Evolutionary conservation across 1,140 invertebrate genomes (phyloP).

Genomic region (Drosophila saltans): DNA sequence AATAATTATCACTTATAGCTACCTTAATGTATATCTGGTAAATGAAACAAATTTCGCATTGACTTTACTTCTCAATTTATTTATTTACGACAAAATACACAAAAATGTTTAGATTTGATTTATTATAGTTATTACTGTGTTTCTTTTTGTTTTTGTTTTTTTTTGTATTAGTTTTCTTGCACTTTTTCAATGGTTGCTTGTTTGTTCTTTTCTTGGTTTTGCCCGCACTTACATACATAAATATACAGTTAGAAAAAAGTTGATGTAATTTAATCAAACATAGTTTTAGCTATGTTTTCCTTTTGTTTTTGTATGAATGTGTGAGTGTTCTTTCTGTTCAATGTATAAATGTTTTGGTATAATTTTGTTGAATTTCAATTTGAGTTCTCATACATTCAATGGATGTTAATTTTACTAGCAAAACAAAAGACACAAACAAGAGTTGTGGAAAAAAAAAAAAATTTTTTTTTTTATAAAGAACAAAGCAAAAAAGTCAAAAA

Average conservation of each 20-base stretch:
- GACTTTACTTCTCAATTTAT: conserved; percentile 62
- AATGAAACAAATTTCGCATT: neutral
- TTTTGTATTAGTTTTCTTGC: conserved; percentile 43
- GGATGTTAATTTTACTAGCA: conserved; percentile 53
- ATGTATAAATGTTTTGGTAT: conserved; percentile 10
- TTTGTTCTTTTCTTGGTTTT: conserved; percentile 51
- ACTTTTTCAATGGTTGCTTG: conserved; percentile 21
- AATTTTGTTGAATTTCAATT: conserved; percentile 19
- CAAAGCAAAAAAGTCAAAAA: conserved; percentile 27
- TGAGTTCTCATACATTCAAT: conserved; percentile 33
- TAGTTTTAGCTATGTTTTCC: neutral
- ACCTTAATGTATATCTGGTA: too few relatives aligned
- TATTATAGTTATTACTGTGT: conserved; percentile 59
- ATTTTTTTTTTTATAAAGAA: neutral
- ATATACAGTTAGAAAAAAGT: conserved; percentile 72
- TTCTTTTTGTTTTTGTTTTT: conserved; percentile 53
- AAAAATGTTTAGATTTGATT: conserved; percentile 73
- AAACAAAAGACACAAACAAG: conserved; percentile 31
- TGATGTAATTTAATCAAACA: conserved; percentile 22
- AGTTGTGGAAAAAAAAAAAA: neutral
- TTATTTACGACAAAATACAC: conserved; percentile 81
- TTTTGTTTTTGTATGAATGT: neutral
- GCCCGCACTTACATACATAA: conserved; percentile 51
- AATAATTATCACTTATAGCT: too few relatives aligned
- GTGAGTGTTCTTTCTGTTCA: conserved; percentile 9